Evolutionary conservation across 2,888 invertebrate genomes (phyloP).

Genomic region (Calameuta idolon): DNA sequence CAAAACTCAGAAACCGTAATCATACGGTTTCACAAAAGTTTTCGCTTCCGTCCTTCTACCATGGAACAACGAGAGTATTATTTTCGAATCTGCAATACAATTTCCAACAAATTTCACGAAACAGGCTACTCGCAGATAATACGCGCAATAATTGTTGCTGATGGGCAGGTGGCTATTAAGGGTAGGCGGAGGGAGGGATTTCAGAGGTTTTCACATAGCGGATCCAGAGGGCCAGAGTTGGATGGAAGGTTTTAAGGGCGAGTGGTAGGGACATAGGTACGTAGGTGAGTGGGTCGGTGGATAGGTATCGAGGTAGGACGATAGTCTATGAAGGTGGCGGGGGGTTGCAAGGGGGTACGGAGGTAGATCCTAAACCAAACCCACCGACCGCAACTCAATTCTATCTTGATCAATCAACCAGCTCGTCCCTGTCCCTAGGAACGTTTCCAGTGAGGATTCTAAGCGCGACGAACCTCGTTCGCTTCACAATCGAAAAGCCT

Average conservation of each 20-base stretch:
- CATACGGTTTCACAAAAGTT: background rate
- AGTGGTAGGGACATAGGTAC: background rate
- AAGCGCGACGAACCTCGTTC: background rate
- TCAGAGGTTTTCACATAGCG: background rate
- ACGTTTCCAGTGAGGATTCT: background rate
- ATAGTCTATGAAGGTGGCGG: background rate
- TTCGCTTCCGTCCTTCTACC: background rate
- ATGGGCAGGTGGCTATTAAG: background rate
- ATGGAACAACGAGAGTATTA: background rate
- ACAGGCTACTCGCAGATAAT: background rate
- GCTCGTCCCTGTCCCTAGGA: constrained; percentile 9
- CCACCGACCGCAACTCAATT: constrained; percentile 35
- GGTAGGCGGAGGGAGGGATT: background rate
- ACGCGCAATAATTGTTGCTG: background rate
- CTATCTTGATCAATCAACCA: constrained; percentile 39
- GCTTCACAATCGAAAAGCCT: background rate
- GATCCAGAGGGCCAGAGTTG: background rate
- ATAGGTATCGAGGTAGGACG: background rate
- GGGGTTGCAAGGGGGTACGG: background rate
- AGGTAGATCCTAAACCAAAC: constrained; percentile 8
- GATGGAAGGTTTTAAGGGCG: background rate
- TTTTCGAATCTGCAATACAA: background rate
- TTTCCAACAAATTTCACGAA: background rate
- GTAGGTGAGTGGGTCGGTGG: background rate
- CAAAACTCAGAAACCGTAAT: background rate